phyloP scores from a whole-genome alignment of 1,140 invertebrate species.

The Episyrphus balteatus region DNA sequence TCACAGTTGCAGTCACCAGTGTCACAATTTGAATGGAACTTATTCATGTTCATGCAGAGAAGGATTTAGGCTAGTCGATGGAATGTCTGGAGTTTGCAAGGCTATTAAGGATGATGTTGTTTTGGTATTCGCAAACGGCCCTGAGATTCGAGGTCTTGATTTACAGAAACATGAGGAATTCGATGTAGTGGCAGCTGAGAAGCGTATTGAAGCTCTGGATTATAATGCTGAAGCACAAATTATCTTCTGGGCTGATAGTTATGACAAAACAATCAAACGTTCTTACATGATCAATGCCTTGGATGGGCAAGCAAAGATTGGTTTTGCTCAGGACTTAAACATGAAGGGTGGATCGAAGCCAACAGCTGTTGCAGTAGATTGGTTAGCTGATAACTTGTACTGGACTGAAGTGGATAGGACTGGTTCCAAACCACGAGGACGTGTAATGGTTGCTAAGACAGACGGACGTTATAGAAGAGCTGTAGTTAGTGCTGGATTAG shows the following conservation, averaged over 20 bases:
- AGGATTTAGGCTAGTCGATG: constrained; percentile 67
- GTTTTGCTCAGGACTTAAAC: constrained; percentile 79
- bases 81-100: constrained; percentile 70
- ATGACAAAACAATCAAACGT: constrained; percentile 79
- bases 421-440: constrained; percentile 56
- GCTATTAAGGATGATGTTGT: constrained; percentile 51
- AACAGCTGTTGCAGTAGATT: constrained; percentile 78
- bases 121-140: constrained; percentile 65
- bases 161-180: constrained; percentile 54
- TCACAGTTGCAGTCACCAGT: constrained; percentile 86
- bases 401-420: constrained; percentile 81
- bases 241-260: constrained; percentile 87
- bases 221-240: constrained; percentile 72
- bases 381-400: constrained; percentile 85
- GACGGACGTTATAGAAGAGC: constrained; percentile 82
- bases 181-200: constrained; percentile 69
- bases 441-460: constrained; percentile 74
- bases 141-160: constrained; percentile 71
- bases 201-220: constrained; percentile 78
- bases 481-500: constrained; percentile 57
- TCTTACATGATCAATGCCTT: constrained; percentile 78
- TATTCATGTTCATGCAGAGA: constrained; percentile 77
- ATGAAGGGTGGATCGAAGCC: constrained; percentile 71
- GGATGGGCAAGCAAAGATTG: constrained; percentile 62
- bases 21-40: constrained; percentile 84